Base-by-base conservation (phyloP, 2,113 vertebrate species). In the Mesocricetus auratus region DNA sequence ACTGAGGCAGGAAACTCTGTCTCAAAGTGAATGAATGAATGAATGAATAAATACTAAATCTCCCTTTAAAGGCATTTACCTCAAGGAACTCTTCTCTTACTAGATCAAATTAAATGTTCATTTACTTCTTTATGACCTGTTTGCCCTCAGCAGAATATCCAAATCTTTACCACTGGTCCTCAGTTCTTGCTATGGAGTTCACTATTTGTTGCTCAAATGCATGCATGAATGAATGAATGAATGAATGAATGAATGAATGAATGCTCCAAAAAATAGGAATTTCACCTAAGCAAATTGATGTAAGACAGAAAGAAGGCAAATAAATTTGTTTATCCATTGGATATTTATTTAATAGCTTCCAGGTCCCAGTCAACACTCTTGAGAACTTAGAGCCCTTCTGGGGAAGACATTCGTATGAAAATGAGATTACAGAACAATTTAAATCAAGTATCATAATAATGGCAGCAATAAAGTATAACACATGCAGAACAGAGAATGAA, bases 341-440 rank as follows among this genome's bases (percentile, higher is more conserved):
- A 69, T 95, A 91, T 93, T 95, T 95, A 97, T 74, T 94, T 97
- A 94, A 60, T 93, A 89, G 77, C 81, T 86, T 94, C 68, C 53
- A 95, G 50, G 85, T 94, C 66, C 17, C 39, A 92, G 85, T 7
- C 91, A 96, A 83, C 79, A 94, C 89, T 92, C n/a, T 68, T 95
- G 77, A 95, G 88, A 96, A 94, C 60, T 95, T 68, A 83, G 1
- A 92, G 89, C 31, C 69, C 66, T 96, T 86, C 47, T 50, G 31
- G 22, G 13, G 42, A 83, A 88, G 45, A 95, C 33, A 91, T 75
- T 82, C 71, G 91, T 74, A 89, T 73, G 93, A 93, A 90, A 42
- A 81, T 71, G 22, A 39, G 66, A 78, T 86, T 78, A 74, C 24
- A 81, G 53, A 77, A 91, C 39, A 96, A 85, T 75, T 45, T 85